A percentile compares a stretch with the other conserved stretches of the same genome.
phyloP scores from a whole-genome alignment of 2,888 invertebrate species.

The Macaria notata region DNA sequence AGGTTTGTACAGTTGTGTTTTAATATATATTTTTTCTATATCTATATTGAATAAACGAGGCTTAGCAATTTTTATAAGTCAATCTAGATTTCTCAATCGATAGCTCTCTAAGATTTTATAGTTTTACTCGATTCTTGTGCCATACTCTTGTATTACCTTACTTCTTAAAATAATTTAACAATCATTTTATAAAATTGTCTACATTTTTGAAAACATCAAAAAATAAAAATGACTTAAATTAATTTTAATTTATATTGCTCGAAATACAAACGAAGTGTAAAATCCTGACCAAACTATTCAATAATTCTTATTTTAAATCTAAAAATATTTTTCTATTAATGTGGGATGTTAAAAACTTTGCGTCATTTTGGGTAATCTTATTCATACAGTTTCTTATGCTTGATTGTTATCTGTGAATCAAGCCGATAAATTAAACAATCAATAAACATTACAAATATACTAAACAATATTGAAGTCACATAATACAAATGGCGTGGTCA shows the following conservation, averaged over 20 bases:
- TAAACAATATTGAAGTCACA: no score
- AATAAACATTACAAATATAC: no score
- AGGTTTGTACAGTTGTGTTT: no score
- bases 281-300: slow-evolving; percentile 15
- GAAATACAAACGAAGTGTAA: no score
- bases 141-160: slow-evolving; percentile 24
- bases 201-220: no score
- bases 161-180: slow-evolving; percentile 17
- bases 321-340: slow-evolving; percentile 31
- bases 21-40: no score
- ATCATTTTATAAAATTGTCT: neutral
- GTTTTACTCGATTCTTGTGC: slow-evolving; percentile 26
- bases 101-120: slow-evolving; percentile 29
- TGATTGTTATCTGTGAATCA: no score
- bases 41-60: slow-evolving; percentile 12
- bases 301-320: neutral
- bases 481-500: no score
- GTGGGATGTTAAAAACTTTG: slow-evolving; percentile 17
- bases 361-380: slow-evolving; percentile 4
- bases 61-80: slow-evolving; percentile 15
- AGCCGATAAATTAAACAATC: no score
- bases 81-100: slow-evolving; percentile 23
- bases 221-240: no score
- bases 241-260: no score
- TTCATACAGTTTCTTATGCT: neutral